phyloP scores from a whole-genome alignment of 2,888 invertebrate genomes.

The Athalia cordata region DNA sequence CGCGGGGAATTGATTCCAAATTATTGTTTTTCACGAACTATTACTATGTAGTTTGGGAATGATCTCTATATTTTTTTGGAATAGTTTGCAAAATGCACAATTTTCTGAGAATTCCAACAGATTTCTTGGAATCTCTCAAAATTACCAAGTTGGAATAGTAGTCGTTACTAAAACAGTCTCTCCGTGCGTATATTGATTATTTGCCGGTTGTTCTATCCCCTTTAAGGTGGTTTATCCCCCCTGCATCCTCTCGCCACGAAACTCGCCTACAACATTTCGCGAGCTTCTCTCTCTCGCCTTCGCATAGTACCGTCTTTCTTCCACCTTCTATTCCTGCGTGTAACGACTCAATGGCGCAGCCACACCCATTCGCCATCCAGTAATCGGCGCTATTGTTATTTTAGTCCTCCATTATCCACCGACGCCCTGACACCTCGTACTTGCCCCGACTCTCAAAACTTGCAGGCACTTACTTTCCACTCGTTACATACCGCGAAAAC shows the following conservation, averaged over 20 bases:
- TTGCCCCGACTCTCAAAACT: conserved; percentile 9
- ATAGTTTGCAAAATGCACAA: too few relatives aligned
- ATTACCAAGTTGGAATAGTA: too few relatives aligned
- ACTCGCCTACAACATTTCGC: conserved; percentile 46
- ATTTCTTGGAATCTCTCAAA: too few relatives aligned
- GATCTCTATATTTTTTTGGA: too few relatives aligned
- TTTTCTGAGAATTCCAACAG: too few relatives aligned
- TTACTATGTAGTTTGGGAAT: too few relatives aligned
- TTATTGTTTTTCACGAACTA: too few relatives aligned
- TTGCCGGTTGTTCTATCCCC: conserved; percentile 63
- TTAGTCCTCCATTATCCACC: conserved; percentile 58
- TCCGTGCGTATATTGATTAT: conserved; percentile 44
- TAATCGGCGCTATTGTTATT: conserved; percentile 72
- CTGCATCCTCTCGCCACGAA: conserved; percentile 43
- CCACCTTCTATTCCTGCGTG: conserved; percentile 67
- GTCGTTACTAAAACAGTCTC: too few relatives aligned
- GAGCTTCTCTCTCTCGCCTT: conserved; percentile 48
- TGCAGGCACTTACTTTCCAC: not conserved
- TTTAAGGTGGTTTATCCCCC: conserved; percentile 71
- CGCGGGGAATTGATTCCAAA: too few relatives aligned
- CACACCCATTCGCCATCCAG: conserved; percentile 72
- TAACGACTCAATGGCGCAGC: conserved; percentile 72
- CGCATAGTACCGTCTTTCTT: conserved; percentile 48
- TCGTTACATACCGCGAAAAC: not conserved
- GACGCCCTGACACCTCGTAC: conserved; percentile 43